Percentiles rank a stretch among this genome's conserved stretches.
phyloP scores from a whole-genome alignment of 1,140 invertebrate genomes.

The Whitmania pigra region DNA sequence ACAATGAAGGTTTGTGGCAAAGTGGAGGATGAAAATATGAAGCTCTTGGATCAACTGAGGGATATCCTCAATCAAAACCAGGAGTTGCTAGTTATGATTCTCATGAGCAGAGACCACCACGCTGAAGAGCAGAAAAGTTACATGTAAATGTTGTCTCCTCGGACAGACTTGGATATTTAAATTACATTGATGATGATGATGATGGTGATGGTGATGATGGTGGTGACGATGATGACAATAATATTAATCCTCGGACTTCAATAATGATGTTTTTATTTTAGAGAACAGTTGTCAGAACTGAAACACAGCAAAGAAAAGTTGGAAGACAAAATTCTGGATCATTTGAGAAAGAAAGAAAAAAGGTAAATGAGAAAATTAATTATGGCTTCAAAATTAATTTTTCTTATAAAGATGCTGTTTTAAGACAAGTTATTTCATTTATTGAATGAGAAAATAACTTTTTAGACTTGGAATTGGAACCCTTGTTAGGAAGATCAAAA shows the following conservation, averaged over 20 bases:
- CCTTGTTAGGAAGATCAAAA: not conserved
- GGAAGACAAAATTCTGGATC: constrained; percentile 2
- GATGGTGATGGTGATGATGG: too few relatives aligned
- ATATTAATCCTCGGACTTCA: not conserved
- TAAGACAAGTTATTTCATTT: not conserved
- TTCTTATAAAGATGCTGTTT: not conserved
- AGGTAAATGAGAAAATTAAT: not conserved
- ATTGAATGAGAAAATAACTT: not conserved
- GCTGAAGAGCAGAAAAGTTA: constrained; percentile 1
- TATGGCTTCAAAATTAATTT: not conserved
- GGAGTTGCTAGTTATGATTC: not conserved
- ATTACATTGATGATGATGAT: too few relatives aligned
- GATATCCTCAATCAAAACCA: not conserved
- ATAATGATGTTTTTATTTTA: constrained; percentile 2
- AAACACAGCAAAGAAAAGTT: not conserved
- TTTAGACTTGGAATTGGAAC: not conserved
- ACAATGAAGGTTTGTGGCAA: constrained; percentile 1
- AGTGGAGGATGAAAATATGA: constrained; percentile 10
- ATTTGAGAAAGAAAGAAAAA: constrained; percentile 8
- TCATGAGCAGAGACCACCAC: not conserved
- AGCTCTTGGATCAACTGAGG: not conserved
- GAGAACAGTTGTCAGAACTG: not conserved
- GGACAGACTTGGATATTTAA: not conserved
- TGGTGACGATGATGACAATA: too few relatives aligned
- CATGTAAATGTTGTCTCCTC: not conserved